phyloP scores from a whole-genome alignment of 2,888 invertebrate genomes.

The Deilephila porcellus region DNA sequence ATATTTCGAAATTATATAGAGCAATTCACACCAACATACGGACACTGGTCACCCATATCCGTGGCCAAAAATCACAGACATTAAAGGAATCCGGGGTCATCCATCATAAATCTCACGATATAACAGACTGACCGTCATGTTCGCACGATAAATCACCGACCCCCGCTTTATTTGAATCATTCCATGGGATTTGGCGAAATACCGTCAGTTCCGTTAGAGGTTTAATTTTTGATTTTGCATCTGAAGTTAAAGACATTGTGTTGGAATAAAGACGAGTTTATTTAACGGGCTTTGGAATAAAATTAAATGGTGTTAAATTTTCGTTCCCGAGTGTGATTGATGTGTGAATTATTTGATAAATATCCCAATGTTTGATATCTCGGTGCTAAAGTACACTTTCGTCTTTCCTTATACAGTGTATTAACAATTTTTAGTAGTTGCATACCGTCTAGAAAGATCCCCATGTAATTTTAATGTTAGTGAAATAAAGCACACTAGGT shows the following conservation, averaged over 20 bases:
- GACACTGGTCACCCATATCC: constrained; percentile 31
- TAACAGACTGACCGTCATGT: constrained; percentile 63
- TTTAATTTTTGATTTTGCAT: constrained; percentile 25
- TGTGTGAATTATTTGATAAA: too few species aligned
- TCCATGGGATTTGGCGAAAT: constrained; percentile 26
- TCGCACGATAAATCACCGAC: constrained; percentile 77
- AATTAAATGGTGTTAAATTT: background rate
- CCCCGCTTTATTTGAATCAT: constrained; percentile 34
- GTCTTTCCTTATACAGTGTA: too few species aligned
- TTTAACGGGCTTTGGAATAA: too few species aligned
- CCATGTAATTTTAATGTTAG: too few species aligned
- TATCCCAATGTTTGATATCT: too few species aligned
- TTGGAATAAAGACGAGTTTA: background rate
- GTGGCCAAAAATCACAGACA: constrained; percentile 24
- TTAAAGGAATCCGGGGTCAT: constrained; percentile 44
- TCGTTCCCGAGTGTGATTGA: too few species aligned
- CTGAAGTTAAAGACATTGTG: background rate
- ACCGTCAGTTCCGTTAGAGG: constrained; percentile 10
- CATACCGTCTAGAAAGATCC: too few species aligned
- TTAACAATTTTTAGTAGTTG: background rate
- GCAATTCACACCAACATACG: too few species aligned
- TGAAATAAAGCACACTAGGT: too few species aligned
- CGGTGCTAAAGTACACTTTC: too few species aligned
- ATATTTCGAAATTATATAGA: background rate
- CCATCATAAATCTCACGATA: constrained; percentile 64